Base-by-base conservation (phyloP, 2,888 invertebrate species). In the Hartigia nigra region DNA sequence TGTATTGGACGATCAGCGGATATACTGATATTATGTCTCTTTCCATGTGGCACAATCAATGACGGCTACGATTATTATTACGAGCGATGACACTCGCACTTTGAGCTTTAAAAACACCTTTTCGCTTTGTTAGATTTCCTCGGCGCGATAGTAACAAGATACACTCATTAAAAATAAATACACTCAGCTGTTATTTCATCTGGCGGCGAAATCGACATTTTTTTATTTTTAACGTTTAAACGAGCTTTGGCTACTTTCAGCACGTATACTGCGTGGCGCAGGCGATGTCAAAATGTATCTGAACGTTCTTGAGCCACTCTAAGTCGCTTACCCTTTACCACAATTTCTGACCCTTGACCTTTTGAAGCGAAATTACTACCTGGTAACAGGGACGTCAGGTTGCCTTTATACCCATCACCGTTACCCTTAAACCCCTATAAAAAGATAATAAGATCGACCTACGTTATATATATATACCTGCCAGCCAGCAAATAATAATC, bases 11-110 rank as follows among this genome's bases (percentile, higher is more conserved):
- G 39, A 55, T 55, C 39, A 32, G 72, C 72, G 72, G 72, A 72
- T 72, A 72, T 72, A 31, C 72, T 31, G 72, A 72, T 72, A 72
- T 72, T 72, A 32, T 31, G 72, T 72, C 12, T 72, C 12, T 72
- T 72, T 34, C 31, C 72, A 72, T 34, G 23, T 55, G 39, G 39
- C 39, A 32, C 72, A 32, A 5, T 31, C 31, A 12, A 72, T 34
- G 72, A 72, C 72, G 31, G 12, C 3, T 14, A 14, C 31, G 14
- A 72, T 72, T 32, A 72, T 72, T 72, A 31, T 72, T 72, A 72
- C 72, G 31, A 72, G 31, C 34, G 12, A 72, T 72, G 31, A 72
- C 70, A 70, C 34, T 3, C 9, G 72, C 72, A 32, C 34, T 72
- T 72, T 72, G 4, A 4, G n/a, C 23, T 23, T 14, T 23, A 1